These are phyloP conservation scores for Campylomormyrus numenius DNA, from an alignment of 2,113 vertebrate species.

Conservation along the genomic window DNA sequence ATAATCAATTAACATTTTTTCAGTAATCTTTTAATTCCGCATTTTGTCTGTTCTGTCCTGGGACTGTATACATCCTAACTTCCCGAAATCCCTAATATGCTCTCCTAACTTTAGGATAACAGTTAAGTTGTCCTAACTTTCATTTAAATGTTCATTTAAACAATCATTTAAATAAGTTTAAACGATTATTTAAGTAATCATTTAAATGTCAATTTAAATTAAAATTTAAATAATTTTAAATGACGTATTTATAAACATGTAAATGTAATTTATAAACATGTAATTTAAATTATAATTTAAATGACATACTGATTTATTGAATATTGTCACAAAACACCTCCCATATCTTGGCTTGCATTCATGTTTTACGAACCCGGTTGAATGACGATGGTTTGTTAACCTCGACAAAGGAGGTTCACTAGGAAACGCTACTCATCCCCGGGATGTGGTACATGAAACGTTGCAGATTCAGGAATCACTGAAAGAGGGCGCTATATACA, in stretches of 20 bases:
- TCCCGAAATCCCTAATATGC: too few relatives aligned
- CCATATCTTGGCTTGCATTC: neutral
- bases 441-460: neutral
- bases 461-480: neutral
- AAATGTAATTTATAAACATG: neutral
- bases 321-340: neutral
- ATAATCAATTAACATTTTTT: too few relatives aligned
- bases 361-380: neutral
- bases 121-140: too few relatives aligned
- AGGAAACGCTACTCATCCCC: neutral
- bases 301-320: neutral
- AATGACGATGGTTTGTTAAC: neutral
- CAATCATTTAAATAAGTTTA: neutral
- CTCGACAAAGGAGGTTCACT: neutral
- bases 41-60: too few relatives aligned
- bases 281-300: neutral
- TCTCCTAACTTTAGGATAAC: too few relatives aligned
- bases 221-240: too few relatives aligned
- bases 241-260: neutral
- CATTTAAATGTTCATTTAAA: neutral
- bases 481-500: neutral
- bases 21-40: too few relatives aligned
- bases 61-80: too few relatives aligned
- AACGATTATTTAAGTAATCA: neutral
- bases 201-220: neutral